A percentile compares a stretch with the other conserved stretches of the same genome.
Evolutionary conservation across 1,140 invertebrate genomes (phyloP).

Genomic region (Euwallacea fornicatus): DNA sequence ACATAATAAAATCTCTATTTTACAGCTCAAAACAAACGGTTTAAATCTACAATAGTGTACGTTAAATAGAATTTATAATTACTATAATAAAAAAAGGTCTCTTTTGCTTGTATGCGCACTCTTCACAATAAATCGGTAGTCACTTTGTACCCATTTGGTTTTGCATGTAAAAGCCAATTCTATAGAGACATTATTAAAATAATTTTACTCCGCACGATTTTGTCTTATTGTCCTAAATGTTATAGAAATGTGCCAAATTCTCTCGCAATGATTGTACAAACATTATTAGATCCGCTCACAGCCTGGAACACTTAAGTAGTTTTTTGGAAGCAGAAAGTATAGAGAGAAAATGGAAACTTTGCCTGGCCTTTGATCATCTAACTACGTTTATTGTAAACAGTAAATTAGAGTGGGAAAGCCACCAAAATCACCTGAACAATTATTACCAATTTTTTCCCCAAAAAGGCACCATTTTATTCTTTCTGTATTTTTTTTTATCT

Average conservation of each 20-base stretch:
- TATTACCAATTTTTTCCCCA: too few species aligned
- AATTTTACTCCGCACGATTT: too few species aligned
- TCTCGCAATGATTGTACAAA: neutral
- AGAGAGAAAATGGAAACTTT: neutral
- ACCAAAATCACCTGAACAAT: too few species aligned
- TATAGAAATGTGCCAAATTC: too few species aligned
- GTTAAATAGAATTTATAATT: constrained; percentile 19
- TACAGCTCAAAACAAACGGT: constrained; percentile 26
- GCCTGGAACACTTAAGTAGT: constrained; percentile 3
- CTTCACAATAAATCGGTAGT: neutral
- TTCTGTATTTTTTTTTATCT: constrained; percentile 2
- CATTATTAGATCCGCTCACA: constrained; percentile 15
- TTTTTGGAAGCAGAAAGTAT: neutral
- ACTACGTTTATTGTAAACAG: too few species aligned
- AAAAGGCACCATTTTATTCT: constrained; percentile 13
- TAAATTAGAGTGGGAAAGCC: too few species aligned
- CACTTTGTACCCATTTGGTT: neutral
- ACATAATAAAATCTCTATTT: constrained; percentile 35
- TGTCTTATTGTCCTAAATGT: too few species aligned
- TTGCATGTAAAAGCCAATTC: neutral
- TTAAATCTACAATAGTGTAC: constrained; percentile 25
- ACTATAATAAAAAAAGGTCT: constrained; percentile 1
- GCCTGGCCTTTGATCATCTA: too few species aligned
- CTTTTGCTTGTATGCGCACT: neutral
- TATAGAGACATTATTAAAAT: too few species aligned